Percentiles rank a stretch among this genome's conserved stretches.
phyloP scores from a whole-genome alignment of 2,888 invertebrate genomes.

The Antheraea assamensis region DNA sequence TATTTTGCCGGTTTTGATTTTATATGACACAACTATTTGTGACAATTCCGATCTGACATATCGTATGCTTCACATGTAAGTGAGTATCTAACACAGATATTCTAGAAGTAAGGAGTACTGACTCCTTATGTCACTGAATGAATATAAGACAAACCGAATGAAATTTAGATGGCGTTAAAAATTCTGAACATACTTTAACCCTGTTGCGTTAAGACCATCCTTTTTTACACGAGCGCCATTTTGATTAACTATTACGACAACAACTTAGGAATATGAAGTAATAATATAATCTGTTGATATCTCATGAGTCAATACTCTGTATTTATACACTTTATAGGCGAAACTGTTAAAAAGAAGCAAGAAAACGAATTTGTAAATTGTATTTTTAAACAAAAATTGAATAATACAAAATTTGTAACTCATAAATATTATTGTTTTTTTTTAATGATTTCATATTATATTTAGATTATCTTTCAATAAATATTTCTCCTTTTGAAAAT shows the following conservation, averaged over 20 bases:
- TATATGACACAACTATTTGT: neutral
- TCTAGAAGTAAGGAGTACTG: neutral
- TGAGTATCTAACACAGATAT: too few species aligned
- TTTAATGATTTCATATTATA: neutral
- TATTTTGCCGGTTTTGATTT: too few species aligned
- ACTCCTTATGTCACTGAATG: neutral
- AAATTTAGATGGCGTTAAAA: neutral
- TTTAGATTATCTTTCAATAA: neutral
- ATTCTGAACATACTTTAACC: neutral
- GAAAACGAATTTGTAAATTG: neutral
- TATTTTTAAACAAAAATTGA: neutral
- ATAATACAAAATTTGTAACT: neutral
- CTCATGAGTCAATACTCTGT: neutral
- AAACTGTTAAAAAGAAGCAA: neutral
- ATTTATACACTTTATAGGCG: neutral
- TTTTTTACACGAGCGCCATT: neutral
- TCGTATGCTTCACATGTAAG: neutral
- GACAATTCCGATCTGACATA: neutral
- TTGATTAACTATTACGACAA: neutral
- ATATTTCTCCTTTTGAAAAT: neutral
- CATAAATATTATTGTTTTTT: neutral
- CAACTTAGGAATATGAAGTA: neutral
- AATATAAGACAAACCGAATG: too few species aligned
- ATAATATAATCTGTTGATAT: too few species aligned
- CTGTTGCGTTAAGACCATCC: neutral